Evolutionary conservation across 1,140 invertebrate genomes (phyloP).

Genomic region (Ostrea denselamellosa): DNA sequence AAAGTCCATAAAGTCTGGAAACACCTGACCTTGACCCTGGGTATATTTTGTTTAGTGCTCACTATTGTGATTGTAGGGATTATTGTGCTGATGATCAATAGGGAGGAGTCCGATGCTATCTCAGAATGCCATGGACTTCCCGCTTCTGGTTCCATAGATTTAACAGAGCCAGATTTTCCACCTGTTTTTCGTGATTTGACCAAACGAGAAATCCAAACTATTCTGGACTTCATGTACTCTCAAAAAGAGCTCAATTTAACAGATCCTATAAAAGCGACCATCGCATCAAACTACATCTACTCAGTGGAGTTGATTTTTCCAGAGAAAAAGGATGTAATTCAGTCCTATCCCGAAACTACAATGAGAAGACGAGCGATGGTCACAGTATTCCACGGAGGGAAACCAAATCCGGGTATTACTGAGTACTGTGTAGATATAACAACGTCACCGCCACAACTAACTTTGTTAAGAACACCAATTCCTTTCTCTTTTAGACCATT

Average conservation of each 20-base stretch:
- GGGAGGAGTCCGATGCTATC: not conserved
- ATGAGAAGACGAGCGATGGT: not conserved
- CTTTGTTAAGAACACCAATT: not conserved
- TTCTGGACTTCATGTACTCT: not conserved
- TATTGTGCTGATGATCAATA: not conserved
- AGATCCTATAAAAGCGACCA: not conserved
- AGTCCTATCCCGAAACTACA: not conserved
- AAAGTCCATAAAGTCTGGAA: not conserved
- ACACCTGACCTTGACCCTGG: not conserved
- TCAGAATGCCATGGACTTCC: conserved; percentile 9
- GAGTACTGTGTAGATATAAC: conserved; percentile 11
- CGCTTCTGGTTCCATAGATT: not conserved
- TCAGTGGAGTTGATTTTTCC: conserved; percentile 22
- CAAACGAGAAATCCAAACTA: not conserved
- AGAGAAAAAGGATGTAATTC: not conserved
- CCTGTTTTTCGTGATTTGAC: conserved; percentile 29
- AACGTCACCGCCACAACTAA: not conserved
- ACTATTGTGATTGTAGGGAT: not conserved
- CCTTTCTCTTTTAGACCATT: conserved; percentile 21
- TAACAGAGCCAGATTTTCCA: not conserved
- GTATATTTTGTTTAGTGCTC: not conserved
- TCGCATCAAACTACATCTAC: conserved; percentile 8
- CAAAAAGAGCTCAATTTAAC: not conserved
- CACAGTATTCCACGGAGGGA: conserved; percentile 1
- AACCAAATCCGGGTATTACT: not conserved